Percentiles rank a stretch among this genome's conserved stretches.
These are phyloP conservation scores for Bradypus variegatus DNA, from an alignment of 2,797 vertebrate genomes.

Conservation along the genomic window DNA sequence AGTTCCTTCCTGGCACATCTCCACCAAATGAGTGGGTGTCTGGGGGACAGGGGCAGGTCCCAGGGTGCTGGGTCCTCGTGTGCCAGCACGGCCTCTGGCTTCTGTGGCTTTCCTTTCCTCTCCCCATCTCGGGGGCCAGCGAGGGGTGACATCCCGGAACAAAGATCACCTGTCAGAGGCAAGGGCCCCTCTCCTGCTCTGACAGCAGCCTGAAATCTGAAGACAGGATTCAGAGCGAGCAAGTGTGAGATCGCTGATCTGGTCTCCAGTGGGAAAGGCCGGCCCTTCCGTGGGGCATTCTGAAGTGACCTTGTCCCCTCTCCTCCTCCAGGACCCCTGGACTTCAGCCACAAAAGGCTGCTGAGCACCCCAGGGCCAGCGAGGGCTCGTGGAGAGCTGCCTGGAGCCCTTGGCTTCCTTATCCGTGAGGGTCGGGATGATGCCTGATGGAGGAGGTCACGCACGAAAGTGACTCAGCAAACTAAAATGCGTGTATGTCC, in stretches of 20 bases:
- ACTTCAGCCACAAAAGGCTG: no score
- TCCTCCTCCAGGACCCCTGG: not conserved
- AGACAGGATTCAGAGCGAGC: conserved; percentile 79
- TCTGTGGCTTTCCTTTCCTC: conserved; percentile 14
- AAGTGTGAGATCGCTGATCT: conserved; percentile 76
- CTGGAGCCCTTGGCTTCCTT: not conserved
- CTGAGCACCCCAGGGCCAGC: not conserved
- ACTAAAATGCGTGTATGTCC: not conserved
- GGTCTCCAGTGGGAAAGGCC: conserved; percentile 72
- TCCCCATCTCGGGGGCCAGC: conserved; percentile 66
- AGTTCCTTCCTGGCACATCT: not conserved
- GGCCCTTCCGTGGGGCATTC: not conserved
- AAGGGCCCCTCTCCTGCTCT: conserved; percentile 68
- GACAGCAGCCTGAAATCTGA: conserved; percentile 78
- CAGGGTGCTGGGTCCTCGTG: not conserved
- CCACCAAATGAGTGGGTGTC: not conserved
- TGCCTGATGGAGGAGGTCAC: not conserved
- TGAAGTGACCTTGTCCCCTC: not conserved
- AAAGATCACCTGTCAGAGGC: conserved; percentile 78
- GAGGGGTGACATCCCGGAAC: conserved; percentile 74
- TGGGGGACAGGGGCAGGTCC: not conserved
- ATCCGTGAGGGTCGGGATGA: no score
- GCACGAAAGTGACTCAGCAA: not conserved
- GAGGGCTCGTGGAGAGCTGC: no score
- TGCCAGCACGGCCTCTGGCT: not conserved